A percentile compares a stretch with the other conserved stretches of the same genome.
phyloP scores from a whole-genome alignment of 2,888 invertebrate genomes.

The Stenurella melanura region DNA sequence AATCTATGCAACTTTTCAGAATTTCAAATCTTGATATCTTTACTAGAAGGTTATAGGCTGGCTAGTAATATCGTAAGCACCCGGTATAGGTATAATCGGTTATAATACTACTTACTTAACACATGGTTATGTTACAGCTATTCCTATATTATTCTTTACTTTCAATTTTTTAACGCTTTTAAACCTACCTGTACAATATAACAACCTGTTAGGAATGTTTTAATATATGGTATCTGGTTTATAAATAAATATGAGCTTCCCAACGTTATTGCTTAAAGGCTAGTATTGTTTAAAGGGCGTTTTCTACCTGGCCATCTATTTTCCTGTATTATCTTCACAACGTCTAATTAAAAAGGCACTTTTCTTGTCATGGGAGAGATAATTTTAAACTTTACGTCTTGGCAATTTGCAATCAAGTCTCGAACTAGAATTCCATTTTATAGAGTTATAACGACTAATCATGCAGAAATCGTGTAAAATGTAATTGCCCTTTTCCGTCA shows the following conservation, averaged over 20 bases:
- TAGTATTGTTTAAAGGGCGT: constrained; percentile 23
- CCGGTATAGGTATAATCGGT: background rate
- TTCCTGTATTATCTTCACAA: constrained; percentile 26
- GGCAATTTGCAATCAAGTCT: constrained; percentile 1
- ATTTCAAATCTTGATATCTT: too few species aligned
- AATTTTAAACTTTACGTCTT: constrained; percentile 26
- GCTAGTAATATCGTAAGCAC: too few species aligned
- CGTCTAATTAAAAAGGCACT: constrained; percentile 38
- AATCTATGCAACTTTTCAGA: too few species aligned
- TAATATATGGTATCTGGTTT: constrained; percentile 35
- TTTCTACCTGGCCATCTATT: constrained; percentile 35
- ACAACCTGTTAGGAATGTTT: constrained; percentile 38
- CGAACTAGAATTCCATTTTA: background rate
- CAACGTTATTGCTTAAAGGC: constrained; percentile 24
- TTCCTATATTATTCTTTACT: constrained; percentile 25
- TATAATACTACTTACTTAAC: constrained; percentile 11
- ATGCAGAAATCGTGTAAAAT: constrained; percentile 15
- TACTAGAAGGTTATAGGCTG: too few species aligned
- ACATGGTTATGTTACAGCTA: constrained; percentile 23
- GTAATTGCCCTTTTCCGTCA: constrained; percentile 10
- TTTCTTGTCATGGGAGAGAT: constrained; percentile 36
- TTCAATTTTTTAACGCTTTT: constrained; percentile 23
- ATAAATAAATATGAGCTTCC: constrained; percentile 41
- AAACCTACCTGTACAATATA: constrained; percentile 29
- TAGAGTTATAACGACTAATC: constrained; percentile 14